phyloP scores from a whole-genome alignment of 23 tunicate species.

The Phallusia fumigata region DNA sequence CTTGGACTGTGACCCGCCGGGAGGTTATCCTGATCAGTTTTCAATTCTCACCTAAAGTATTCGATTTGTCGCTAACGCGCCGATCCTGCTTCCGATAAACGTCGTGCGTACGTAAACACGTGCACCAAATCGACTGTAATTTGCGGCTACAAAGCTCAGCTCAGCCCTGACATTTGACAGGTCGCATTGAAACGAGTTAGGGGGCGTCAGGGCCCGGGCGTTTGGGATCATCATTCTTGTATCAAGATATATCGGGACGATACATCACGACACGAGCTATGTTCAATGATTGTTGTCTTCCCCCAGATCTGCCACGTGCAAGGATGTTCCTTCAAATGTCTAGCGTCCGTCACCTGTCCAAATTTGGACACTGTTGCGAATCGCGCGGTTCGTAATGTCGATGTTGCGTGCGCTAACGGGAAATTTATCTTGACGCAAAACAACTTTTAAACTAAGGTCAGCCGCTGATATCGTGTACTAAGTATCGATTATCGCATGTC shows the following conservation, averaged over 20 bases:
- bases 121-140: background rate
- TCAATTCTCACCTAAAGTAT: background rate
- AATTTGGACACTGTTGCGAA: no score
- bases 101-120: conserved; percentile 9
- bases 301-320: no score
- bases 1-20: background rate
- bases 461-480: no score
- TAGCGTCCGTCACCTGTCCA: no score
- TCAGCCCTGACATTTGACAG: background rate
- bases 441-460: no score
- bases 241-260: conserved; percentile 2
- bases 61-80: background rate
- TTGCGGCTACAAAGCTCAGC: background rate
- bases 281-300: background rate
- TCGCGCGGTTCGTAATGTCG: no score
- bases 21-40: background rate
- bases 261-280: conserved; percentile 2
- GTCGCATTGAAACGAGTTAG: background rate
- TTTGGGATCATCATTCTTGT: background rate
- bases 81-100: background rate
- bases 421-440: no score
- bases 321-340: no score
- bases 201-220: background rate
- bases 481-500: no score
- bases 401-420: no score